Evolutionary conservation across 2,888 invertebrate species (phyloP).

Genomic region (Macrophya annulata): DNA sequence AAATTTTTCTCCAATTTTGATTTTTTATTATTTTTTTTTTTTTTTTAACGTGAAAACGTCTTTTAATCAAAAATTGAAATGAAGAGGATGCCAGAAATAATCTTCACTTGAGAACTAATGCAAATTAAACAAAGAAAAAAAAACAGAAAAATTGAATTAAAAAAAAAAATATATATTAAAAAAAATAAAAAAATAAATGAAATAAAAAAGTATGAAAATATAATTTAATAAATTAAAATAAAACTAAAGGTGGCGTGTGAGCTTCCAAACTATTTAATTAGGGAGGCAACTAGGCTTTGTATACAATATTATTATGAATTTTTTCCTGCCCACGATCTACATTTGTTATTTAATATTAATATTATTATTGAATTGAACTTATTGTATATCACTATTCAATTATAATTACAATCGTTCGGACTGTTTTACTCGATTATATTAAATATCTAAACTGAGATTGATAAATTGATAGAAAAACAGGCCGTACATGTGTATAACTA

Average conservation of each 20-base stretch:
- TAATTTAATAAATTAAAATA: slow-evolving; percentile 46
- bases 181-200: neutral
- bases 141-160: neutral
- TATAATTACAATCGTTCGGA: slow-evolving; percentile 66
- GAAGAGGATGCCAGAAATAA: slow-evolving; percentile 9
- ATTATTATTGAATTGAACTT: slow-evolving; percentile 66
- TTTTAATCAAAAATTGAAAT: neutral
- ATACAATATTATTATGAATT: slow-evolving; percentile 62
- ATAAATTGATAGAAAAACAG: neutral
- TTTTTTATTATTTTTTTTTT: neutral
- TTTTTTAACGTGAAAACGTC: neutral
- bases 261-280: slow-evolving; percentile 64
- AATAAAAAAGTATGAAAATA: slow-evolving; percentile 14
- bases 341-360: slow-evolving; percentile 66
- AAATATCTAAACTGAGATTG: neutral
- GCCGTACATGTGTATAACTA: neutral
- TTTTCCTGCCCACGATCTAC: slow-evolving; percentile 63
- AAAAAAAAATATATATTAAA: no score
- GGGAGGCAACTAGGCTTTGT: slow-evolving; percentile 65
- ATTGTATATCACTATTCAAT: slow-evolving; percentile 68
- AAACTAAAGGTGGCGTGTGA: slow-evolving; percentile 60
- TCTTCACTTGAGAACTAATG: slow-evolving; percentile 19
- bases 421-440: slow-evolving; percentile 67
- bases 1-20: neutral
- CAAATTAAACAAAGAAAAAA: neutral